Percentiles rank a stretch among this genome's conserved stretches.
These are phyloP conservation scores for Poeciliopsis turneri DNA, from an alignment of 2,797 vertebrate species.

Conservation along the genomic window DNA sequence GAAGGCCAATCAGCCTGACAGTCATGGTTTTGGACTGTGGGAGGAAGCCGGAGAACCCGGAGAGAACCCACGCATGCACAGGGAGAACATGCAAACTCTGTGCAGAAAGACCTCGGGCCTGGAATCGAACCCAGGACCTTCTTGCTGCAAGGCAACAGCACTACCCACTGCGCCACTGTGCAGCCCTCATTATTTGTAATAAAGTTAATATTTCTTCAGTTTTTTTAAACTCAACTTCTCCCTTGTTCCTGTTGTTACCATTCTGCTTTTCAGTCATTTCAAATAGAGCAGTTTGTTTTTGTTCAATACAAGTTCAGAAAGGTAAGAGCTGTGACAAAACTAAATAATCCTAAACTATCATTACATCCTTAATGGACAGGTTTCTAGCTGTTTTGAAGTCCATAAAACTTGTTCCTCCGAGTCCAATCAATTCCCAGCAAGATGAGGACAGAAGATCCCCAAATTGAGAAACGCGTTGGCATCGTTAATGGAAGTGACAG, in stretches of 20 bases:
- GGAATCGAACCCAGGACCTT: too few relatives aligned
- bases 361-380: conserved; percentile 12
- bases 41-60: too few relatives aligned
- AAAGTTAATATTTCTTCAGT: neutral
- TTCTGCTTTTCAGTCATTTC: neutral
- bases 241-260: neutral
- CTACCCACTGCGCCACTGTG: too few relatives aligned
- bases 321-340: neutral
- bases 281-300: neutral
- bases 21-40: too few relatives aligned
- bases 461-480: conserved; percentile 70
- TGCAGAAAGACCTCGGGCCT: too few relatives aligned
- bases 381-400: conserved; percentile 44
- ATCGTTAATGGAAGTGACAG: conserved; percentile 66
- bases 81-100: too few relatives aligned
- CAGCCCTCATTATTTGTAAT: neutral
- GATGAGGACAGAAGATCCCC: conserved; percentile 60
- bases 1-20: too few relatives aligned
- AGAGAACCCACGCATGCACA: too few relatives aligned
- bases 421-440: conserved; percentile 45
- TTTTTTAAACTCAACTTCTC: neutral
- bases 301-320: neutral
- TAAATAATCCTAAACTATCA: neutral
- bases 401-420: conserved; percentile 38
- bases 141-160: too few relatives aligned